Base-by-base conservation (phyloP, 2,888 invertebrate species). In the Coenonympha glycerion region DNA sequence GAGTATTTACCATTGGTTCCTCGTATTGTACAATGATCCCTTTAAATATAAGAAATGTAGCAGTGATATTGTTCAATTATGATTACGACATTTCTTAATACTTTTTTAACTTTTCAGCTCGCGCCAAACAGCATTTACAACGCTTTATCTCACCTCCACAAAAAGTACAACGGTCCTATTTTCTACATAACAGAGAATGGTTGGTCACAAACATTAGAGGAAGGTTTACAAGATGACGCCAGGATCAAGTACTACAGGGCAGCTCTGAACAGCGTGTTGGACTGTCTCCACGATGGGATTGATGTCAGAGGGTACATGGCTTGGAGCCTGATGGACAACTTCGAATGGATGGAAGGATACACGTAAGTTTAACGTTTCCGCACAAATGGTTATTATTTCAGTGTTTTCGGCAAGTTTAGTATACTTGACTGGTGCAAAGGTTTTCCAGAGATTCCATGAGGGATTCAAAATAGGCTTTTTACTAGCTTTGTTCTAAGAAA, bases 311-410 rank as follows among this genome's bases (percentile, higher is more conserved):
- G 89, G 0, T 91, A 90, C 67, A 88, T 89, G 55, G 87, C 87
- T 1, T 91, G 91, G 91, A 89, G 89, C 53, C 70, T 92, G 3
- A 79, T 91, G 78, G 92, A 92, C 61, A 91, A 90, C 65, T 90
- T 91, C 59, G 91, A 92, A 66, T 92, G 91, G 91, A 70, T 75
- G 51, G 61, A 70, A 39, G 91, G 91, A 30, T 91, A 88, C 59
- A 73, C 69, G 84, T 89, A 68, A 85, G 87, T 75, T n/a, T n/a
- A n/a, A n/a, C n/a, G n/a, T n/a, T n/a, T n/a, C n/a, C n/a, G n/a
- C n/a, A n/a, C n/a, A n/a, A n/a, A n/a, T n/a, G n/a, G n/a, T n/a
- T n/a, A n/a, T n/a, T n/a, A n/a, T n/a, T n/a, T n/a, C n/a, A n/a
- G n/a, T n/a, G n/a, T n/a, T n/a, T n/a, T n/a, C n/a, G n/a, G n/a